phyloP scores from a whole-genome alignment of 2,888 invertebrate genomes.

The Steinernema hermaphroditum region DNA sequence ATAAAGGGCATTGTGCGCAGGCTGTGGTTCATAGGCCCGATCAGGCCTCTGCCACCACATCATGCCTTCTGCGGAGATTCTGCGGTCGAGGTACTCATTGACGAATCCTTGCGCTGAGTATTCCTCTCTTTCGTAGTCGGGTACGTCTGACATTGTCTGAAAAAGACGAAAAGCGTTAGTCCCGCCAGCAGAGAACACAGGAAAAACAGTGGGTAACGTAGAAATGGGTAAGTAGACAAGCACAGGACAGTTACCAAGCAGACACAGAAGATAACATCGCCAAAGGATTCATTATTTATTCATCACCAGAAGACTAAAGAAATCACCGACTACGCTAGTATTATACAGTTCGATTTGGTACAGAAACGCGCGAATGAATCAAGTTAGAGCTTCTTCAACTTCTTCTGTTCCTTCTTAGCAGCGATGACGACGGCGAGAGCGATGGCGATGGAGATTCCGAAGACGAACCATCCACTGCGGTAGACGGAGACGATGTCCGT shows the following conservation, averaged over 20 bases:
- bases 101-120: conserved; percentile 20
- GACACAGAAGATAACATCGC: background rate
- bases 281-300: conserved; percentile 22
- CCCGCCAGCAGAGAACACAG: too few relatives aligned
- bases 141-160: conserved; percentile 5
- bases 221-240: background rate
- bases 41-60: conserved; percentile 18
- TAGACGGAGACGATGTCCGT: conserved; percentile 54
- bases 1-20: background rate
- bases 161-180: background rate
- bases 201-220: background rate
- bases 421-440: conserved; percentile 56
- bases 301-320: conserved; percentile 19
- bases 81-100: conserved; percentile 7
- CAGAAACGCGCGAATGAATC: background rate
- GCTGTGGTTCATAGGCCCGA: conserved; percentile 3
- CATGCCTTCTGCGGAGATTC: background rate
- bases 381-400: conserved; percentile 42
- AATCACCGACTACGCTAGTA: conserved; percentile 20
- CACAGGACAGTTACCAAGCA: background rate
- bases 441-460: conserved; percentile 59
- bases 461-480: conserved; percentile 63
- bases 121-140: background rate
- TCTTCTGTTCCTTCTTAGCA: conserved; percentile 44
- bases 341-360: conserved; percentile 28